Evolutionary conservation across 2,888 invertebrate genomes (phyloP).

Genomic region (Blastobasis lacticolella): DNA sequence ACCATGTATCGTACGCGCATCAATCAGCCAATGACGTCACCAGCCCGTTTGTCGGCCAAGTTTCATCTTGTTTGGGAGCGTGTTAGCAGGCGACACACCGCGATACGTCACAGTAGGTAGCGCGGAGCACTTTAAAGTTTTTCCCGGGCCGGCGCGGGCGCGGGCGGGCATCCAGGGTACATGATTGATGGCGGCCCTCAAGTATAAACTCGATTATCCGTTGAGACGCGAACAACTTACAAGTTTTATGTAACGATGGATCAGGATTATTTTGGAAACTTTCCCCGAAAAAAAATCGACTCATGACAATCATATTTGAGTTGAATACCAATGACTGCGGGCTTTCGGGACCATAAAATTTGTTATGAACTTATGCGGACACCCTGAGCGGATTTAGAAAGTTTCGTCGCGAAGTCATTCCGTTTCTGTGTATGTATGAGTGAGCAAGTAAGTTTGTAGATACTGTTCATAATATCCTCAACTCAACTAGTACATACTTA

Average conservation of each 20-base stretch:
- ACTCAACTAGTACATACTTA: no score
- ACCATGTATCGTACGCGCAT: no score
- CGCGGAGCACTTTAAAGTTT: constrained; percentile 65
- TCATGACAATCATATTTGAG: constrained; percentile 68
- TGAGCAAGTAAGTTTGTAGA: neutral
- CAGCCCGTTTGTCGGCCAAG: constrained; percentile 4
- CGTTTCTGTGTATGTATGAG: neutral
- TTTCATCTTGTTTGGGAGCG: neutral
- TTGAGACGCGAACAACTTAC: constrained; percentile 72
- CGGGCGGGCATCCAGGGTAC: constrained; percentile 45
- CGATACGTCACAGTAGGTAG: constrained; percentile 54
- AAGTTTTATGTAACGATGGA: constrained; percentile 74
- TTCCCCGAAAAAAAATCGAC: constrained; percentile 56
- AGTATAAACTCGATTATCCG: constrained; percentile 75
- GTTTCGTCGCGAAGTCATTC: neutral
- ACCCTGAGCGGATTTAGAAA: neutral
- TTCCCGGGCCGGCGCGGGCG: constrained; percentile 30
- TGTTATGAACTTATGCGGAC: constrained; percentile 10
- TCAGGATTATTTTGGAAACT: constrained; percentile 69
- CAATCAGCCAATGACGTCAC: neutral
- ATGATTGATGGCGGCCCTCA: constrained; percentile 72
- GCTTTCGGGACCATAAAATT: constrained; percentile 8
- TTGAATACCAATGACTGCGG: constrained; percentile 54
- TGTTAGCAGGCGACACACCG: constrained; percentile 10
- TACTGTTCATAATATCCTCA: no score